phyloP scores from a whole-genome alignment of 2,888 invertebrate species.

The Pycnomerus fuliginosus region DNA sequence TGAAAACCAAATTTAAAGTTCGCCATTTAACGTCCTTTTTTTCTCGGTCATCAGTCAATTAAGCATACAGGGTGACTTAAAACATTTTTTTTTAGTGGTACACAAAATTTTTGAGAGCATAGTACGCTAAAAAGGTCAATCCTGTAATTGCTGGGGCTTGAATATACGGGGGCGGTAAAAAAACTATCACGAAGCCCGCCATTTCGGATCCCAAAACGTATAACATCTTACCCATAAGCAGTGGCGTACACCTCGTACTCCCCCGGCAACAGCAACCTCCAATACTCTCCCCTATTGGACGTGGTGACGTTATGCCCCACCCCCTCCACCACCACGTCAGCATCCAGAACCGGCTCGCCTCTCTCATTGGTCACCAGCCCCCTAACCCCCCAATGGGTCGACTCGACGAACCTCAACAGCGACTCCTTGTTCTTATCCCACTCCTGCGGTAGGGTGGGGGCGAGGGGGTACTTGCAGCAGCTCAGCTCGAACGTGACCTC shows the following conservation, averaged over 20 bases:
- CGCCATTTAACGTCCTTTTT: too few species aligned
- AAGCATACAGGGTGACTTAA: too few species aligned
- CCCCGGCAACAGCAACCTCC: conserved; percentile 90
- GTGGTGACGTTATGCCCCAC: conserved; percentile 79
- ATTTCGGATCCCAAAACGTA: too few species aligned
- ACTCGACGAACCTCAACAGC: conserved; percentile 80
- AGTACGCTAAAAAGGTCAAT: too few species aligned
- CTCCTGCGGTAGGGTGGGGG: conserved; percentile 67
- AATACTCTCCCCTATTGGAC: conserved; percentile 85
- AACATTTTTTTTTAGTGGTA: too few species aligned
- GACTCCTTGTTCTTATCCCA: conserved; percentile 88
- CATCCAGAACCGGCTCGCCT: conserved; percentile 68
- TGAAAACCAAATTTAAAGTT: too few species aligned
- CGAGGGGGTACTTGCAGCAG: conserved; percentile 90
- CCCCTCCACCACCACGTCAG: conserved; percentile 72
- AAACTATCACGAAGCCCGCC: too few species aligned
- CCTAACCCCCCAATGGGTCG: conserved; percentile 70
- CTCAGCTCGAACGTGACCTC: conserved; percentile 96
- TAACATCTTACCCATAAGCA: conserved; percentile 68
- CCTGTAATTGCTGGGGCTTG: too few species aligned
- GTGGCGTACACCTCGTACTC: conserved; percentile 72
- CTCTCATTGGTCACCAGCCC: conserved; percentile 65
- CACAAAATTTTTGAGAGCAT: too few species aligned
- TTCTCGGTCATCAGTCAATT: too few species aligned
- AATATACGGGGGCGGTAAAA: too few species aligned